A percentile compares a stretch with the other conserved stretches of the same genome.
Evolutionary conservation across 1,140 invertebrate genomes (phyloP).

Genomic region (Apis dorsata): DNA sequence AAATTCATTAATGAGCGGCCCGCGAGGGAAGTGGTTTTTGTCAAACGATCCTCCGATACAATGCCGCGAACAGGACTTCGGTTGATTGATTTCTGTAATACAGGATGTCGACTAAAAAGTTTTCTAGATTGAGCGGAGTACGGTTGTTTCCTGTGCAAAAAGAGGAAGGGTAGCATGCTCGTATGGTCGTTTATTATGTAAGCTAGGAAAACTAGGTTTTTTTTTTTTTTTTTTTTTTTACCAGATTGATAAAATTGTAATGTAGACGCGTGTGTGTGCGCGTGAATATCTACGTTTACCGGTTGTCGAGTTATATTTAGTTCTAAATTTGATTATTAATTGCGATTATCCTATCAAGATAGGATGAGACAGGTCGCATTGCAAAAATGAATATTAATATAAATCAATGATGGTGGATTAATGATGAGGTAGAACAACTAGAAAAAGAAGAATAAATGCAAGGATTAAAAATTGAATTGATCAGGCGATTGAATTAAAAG

Average conservation of each 20-base stretch:
- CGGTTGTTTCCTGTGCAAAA: neutral
- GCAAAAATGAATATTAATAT: no score
- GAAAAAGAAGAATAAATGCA: no score
- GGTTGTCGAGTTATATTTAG: no score
- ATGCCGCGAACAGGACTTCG: neutral
- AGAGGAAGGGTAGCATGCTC: no score
- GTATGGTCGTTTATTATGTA: no score
- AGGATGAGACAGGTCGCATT: no score
- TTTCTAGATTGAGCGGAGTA: neutral
- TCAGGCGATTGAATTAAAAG: neutral
- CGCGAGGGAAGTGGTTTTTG: neutral
- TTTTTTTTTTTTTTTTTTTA: neutral
- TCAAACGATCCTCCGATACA: neutral
- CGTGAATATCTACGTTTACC: no score
- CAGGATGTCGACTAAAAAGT: neutral
- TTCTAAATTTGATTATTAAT: no score
- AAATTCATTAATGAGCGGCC: conserved; percentile 1
- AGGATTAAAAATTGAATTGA: neutral
- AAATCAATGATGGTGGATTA: no score
- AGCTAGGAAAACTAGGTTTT: neutral
- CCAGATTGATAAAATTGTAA: neutral
- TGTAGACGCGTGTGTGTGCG: no score
- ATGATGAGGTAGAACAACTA: no score
- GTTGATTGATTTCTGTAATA: neutral
- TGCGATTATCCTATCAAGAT: no score